Conservation (phyloP, 2,888 invertebrate genomes). For the Euspilapteryx auroguttella region DNA sequence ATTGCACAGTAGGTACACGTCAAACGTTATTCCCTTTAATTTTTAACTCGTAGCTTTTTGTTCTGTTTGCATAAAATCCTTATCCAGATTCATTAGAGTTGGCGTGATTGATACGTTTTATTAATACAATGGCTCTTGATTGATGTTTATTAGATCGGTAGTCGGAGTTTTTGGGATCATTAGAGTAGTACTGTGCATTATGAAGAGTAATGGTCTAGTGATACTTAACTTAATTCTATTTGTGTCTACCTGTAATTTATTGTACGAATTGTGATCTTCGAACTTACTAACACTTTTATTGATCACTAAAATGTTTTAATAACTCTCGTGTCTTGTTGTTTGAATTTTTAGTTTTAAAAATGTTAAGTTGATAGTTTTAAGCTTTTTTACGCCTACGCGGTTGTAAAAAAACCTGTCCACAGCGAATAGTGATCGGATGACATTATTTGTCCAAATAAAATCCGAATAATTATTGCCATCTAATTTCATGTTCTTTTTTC, state of each 20-base stretch:
- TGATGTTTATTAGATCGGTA: conserved; percentile 58
- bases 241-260: conserved; percentile 42
- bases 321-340: too few species aligned
- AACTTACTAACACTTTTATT: too few species aligned
- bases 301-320: too few species aligned
- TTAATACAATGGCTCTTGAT: conserved; percentile 48
- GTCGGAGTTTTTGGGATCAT: conserved; percentile 56
- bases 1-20: conserved; percentile 62
- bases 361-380: too few species aligned
- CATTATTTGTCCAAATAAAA: too few species aligned
- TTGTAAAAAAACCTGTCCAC: too few species aligned
- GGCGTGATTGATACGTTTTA: conserved; percentile 53
- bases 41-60: conserved; percentile 31
- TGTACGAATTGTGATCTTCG: conserved; percentile 14
- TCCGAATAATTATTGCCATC: too few species aligned
- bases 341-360: too few species aligned
- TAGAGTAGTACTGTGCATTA: conserved; percentile 47
- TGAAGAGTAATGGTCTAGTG: conserved; percentile 50
- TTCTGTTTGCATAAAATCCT: conserved; percentile 50
- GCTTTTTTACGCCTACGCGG: too few species aligned
- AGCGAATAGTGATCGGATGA: too few species aligned
- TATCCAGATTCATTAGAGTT: conserved; percentile 41
- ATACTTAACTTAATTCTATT: conserved; percentile 51
- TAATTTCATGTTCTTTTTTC: too few species aligned
- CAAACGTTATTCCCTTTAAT: conserved; percentile 55